These are phyloP conservation scores for Pithys albifrons DNA, from an alignment of 2,113 vertebrate genomes.

Conservation along the genomic window DNA sequence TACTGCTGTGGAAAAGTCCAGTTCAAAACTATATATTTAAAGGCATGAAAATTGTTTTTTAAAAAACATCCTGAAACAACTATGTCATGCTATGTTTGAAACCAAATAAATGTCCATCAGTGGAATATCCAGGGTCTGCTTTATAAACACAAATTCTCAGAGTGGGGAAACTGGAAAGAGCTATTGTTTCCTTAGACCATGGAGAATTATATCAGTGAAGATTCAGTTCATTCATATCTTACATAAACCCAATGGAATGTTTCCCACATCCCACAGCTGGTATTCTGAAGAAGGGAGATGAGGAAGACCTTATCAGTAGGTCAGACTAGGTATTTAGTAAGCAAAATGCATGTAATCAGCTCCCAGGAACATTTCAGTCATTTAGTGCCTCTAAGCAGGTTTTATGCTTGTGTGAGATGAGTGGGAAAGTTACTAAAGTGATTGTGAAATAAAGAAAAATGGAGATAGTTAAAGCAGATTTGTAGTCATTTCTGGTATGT, in stretches of 20 bases:
- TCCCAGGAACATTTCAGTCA: not conserved
- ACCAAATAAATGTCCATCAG: not conserved
- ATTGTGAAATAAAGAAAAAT: slow-evolving; percentile 17
- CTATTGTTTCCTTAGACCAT: not conserved
- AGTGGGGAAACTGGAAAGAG: not conserved
- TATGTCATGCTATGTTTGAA: not conserved
- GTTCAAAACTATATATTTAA: not conserved
- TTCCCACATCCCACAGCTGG: not conserved
- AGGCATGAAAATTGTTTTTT: fast-evolving
- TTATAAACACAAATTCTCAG: not conserved
- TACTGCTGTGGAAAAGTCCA: not conserved
- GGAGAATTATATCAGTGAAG: not conserved
- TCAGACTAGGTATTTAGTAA: not conserved
- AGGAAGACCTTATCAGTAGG: not conserved
- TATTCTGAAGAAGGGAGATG: not conserved
- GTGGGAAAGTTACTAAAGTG: not conserved
- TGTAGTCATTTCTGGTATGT: not conserved
- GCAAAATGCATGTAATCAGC: not conserved
- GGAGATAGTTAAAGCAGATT: not conserved
- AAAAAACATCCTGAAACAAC: not conserved
- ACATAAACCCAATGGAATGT: not conserved
- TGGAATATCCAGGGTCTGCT: not conserved
- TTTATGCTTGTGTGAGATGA: not conserved
- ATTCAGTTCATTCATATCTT: not conserved
- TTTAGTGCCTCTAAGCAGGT: not conserved